Base-by-base conservation (phyloP, 2,888 invertebrate genomes). In the Synanthedon andrenaeformis region DNA sequence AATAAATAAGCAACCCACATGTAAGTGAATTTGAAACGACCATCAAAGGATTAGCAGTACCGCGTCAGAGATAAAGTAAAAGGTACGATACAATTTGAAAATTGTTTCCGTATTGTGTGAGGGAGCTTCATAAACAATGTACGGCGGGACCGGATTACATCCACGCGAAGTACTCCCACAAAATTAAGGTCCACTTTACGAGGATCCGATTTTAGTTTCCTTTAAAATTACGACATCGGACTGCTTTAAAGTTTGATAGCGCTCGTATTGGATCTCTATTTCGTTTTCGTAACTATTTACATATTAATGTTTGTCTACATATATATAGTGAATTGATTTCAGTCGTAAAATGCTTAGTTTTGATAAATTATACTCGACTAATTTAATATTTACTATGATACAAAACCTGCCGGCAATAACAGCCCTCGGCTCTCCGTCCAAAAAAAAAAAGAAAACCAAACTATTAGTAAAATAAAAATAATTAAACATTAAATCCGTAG, bases 101-200 rank as follows among this genome's bases (percentile, higher is more conserved):
- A 12, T 17, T 13, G 13, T 49, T 49, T 17, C 19, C 12, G 13
- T 13, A 17, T 53, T 48, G 52, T 49, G 35, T 48, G 35, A 35
- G 52, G 48, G 45, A 42, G 52, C 50, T 54, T 61, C 56, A 58
- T 61, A 57, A 59, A 61, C 58, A 57, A 59, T 57, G 57, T 56
- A 57, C 51, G n/a, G 45, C 48, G 49, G 49, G 49, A 45, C 35
- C 49, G 52, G 53, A 61, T 57, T 59, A 57, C 53, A 28, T 23
- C 41, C 49, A 19, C 35, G 55, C 48, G 49, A 45, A 19, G 52
- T 51, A 55, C 53, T 49, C 53, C 51, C 50, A 53, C 55, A 55
- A 57, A 52, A 52, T 53, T 54, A 54, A 51, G 54, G 42, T 17
- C 17, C 54, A 53, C 41, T 57, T 56, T 58, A 57, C 57, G 57